Percentiles rank a stretch among this genome's conserved stretches.
Conservation (phyloP, 2,888 invertebrate genomes). For the Chouioia cunea region DNA sequence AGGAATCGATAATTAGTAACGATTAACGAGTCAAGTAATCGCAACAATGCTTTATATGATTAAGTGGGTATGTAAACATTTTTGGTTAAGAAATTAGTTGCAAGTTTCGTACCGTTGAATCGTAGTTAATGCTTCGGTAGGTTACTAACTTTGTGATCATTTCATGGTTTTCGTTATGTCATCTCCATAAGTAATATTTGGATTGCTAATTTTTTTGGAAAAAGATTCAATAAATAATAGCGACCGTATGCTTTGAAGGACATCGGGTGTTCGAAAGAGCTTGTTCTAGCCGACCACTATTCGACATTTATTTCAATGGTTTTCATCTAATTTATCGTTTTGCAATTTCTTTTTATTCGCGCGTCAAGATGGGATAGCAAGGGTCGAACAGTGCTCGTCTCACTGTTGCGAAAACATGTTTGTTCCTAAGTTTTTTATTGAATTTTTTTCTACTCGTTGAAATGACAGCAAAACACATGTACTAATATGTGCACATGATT, state of each 20-base stretch:
- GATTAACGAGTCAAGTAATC: slow-evolving; percentile 12
- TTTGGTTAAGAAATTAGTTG: slow-evolving; percentile 14
- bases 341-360: too few species aligned
- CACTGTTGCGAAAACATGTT: not conserved
- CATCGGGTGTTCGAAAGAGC: too few species aligned
- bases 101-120: slow-evolving; percentile 12
- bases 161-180: not conserved
- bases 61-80: slow-evolving; percentile 16
- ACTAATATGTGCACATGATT: slow-evolving; percentile 1
- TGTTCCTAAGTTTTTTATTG: slow-evolving; percentile 2
- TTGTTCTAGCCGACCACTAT: too few species aligned
- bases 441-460: slow-evolving; percentile 4
- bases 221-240: slow-evolving; percentile 25
- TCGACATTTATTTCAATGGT: too few species aligned
- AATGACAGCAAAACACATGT: slow-evolving; percentile 11
- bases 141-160: not conserved
- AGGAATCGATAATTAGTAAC: slow-evolving; percentile 9
- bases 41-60: slow-evolving; percentile 9
- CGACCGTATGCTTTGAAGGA: not conserved
- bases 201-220: slow-evolving; percentile 6
- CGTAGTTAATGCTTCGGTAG: slow-evolving; percentile 8
- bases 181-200: too few species aligned
- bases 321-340: too few species aligned
- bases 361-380: not conserved
- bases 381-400: not conserved